Conservation (phyloP, 2,888 invertebrate species). For the Beris morrisii region DNA sequence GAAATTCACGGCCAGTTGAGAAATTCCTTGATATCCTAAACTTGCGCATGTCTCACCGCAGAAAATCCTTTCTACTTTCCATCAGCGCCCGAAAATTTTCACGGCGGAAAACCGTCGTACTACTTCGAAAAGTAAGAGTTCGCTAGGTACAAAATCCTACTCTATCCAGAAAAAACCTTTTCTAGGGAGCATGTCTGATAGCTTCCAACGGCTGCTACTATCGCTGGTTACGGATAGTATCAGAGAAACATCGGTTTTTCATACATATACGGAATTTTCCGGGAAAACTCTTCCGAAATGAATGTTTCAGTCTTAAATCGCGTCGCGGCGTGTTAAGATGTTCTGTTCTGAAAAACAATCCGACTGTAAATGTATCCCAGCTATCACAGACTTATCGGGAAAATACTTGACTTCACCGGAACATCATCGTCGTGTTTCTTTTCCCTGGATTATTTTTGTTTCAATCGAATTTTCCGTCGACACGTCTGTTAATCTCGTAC, state of each 20-base stretch:
- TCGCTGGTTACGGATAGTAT: background rate
- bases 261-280: background rate
- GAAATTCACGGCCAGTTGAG: too few relatives aligned
- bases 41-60: constrained; percentile 1
- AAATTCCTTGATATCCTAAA: too few relatives aligned
- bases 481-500: too few relatives aligned
- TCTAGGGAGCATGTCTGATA: constrained; percentile 33
- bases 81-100: constrained; percentile 8
- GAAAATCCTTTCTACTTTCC: background rate
- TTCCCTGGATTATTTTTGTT: too few relatives aligned
- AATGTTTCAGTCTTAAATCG: constrained; percentile 56
- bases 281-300: constrained; percentile 46
- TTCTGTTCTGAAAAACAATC: constrained; percentile 33
- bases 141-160: constrained; percentile 5
- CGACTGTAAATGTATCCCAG: too few relatives aligned
- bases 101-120: constrained; percentile 2
- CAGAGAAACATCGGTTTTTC: constrained; percentile 25
- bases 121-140: constrained; percentile 14
- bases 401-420: too few relatives aligned
- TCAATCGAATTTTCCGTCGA: too few relatives aligned
- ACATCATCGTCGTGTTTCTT: too few relatives aligned
- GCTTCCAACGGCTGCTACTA: constrained; percentile 9
- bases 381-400: too few relatives aligned
- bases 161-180: background rate
- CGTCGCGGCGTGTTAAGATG: constrained; percentile 55